phyloP scores from a whole-genome alignment of 2,888 invertebrate genomes.

The Xestia rhomboidea region DNA sequence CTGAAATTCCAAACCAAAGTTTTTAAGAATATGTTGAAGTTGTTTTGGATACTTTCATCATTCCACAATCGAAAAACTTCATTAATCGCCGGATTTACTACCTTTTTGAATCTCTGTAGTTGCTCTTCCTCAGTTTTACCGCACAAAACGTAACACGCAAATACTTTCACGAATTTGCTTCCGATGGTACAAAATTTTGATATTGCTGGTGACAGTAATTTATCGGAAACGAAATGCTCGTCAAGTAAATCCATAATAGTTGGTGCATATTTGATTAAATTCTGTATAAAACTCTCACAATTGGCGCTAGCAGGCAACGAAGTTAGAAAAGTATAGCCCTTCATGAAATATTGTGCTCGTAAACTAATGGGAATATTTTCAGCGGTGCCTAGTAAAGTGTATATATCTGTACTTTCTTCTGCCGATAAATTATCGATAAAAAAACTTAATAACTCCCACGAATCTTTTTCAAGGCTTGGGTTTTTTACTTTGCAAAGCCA shows the following conservation, averaged over 20 bases:
- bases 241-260: slow-evolving; percentile 69
- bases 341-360: slow-evolving; percentile 62
- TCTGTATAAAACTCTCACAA: slow-evolving; percentile 31
- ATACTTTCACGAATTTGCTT: slow-evolving; percentile 37
- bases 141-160: slow-evolving; percentile 68
- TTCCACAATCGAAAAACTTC: slow-evolving; percentile 64
- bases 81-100: slow-evolving; percentile 68
- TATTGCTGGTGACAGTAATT: slow-evolving; percentile 64
- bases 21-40: slow-evolving; percentile 42
- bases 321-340: slow-evolving; percentile 71
- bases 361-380: slow-evolving; percentile 63
- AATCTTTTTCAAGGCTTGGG: slow-evolving; percentile 56
- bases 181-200: slow-evolving; percentile 53
- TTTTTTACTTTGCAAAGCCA: slow-evolving; percentile 72
- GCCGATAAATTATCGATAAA: slow-evolving; percentile 75
- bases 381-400: slow-evolving; percentile 66
- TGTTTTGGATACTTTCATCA: background rate
- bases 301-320: slow-evolving; percentile 62
- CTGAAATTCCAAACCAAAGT: slow-evolving; percentile 34
- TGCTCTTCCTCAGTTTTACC: slow-evolving; percentile 69
- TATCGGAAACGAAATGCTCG: slow-evolving; percentile 67
- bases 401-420: slow-evolving; percentile 71
- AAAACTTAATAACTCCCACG: slow-evolving; percentile 72
- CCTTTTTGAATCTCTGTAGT: slow-evolving; percentile 61
- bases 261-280: slow-evolving; percentile 58